Evolutionary conservation across 2,797 vertebrate species (phyloP).

Genomic region (Liparis tanakae): DNA sequence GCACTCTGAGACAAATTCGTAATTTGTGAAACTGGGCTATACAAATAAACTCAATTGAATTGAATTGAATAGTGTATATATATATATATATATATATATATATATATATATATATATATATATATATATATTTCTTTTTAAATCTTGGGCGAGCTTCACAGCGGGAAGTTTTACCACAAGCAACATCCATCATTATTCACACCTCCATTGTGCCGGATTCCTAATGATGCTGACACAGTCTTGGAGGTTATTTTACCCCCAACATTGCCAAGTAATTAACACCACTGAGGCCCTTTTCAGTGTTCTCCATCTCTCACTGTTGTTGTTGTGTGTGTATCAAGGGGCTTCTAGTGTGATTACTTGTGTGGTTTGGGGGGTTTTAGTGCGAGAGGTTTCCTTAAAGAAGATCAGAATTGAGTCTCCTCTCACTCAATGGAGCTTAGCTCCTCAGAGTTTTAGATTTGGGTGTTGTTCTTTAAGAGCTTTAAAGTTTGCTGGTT

Average conservation of each 20-base stretch:
- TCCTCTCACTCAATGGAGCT: conserved; percentile 30
- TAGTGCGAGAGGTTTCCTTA: conserved; percentile 44
- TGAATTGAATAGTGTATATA: no score
- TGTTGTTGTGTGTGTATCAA: conserved; percentile 34
- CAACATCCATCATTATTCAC: conserved; percentile 29
- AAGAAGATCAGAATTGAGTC: conserved; percentile 52
- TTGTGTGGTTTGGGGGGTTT: conserved; percentile 48
- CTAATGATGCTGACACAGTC: conserved; percentile 50
- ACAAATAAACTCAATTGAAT: no score
- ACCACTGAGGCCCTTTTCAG: conserved; percentile 30
- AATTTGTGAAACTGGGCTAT: no score
- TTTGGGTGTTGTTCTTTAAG: conserved; percentile 37
- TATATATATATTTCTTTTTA: neutral
- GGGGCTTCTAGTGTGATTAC: conserved; percentile 57
- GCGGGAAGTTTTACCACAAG: conserved; percentile 6
- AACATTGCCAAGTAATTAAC: conserved; percentile 63
- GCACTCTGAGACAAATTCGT: no score
- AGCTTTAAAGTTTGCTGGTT: conserved; percentile 41
- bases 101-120: no score
- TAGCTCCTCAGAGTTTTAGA: conserved; percentile 30
- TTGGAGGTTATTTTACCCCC: conserved; percentile 46
- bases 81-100: no score
- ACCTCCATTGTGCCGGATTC: conserved; percentile 24
- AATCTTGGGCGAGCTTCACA: conserved; percentile 10
- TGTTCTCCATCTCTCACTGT: conserved; percentile 24